Conservation (phyloP, 2,113 vertebrate genomes). For the Aptenodytes patagonicus region DNA sequence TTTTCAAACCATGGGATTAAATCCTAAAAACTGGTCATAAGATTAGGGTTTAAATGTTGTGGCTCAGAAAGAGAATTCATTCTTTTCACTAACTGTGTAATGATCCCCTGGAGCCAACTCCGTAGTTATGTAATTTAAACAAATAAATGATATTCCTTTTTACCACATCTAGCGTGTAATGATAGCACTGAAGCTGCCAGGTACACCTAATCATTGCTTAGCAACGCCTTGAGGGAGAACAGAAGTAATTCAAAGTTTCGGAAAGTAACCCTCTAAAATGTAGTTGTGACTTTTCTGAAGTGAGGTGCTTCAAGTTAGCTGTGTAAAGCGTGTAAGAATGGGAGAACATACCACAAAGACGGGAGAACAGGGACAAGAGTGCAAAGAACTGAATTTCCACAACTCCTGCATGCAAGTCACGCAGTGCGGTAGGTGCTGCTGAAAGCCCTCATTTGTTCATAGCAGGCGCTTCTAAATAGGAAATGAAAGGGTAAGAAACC, state of each 20-base stretch:
- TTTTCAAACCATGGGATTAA: neutral
- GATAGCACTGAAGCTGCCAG: neutral
- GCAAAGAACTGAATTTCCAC: neutral
- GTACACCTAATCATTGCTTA: neutral
- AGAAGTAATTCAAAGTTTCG: neutral
- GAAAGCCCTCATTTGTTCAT: neutral
- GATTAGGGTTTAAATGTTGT: neutral
- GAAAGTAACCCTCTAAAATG: neutral
- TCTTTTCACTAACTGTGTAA: neutral
- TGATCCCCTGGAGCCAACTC: neutral
- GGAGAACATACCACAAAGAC: neutral
- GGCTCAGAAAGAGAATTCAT: neutral
- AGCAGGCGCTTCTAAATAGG: neutral
- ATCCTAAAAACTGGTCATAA: neutral
- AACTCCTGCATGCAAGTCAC: neutral
- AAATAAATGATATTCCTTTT: neutral
- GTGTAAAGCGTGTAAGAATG: neutral
- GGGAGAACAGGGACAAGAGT: neutral
- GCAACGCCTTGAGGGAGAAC: neutral
- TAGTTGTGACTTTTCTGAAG: neutral
- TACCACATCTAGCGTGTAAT: neutral
- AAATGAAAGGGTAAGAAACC: neutral
- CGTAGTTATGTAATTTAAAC: neutral
- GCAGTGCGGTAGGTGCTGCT: neutral
- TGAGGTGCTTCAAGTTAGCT: neutral